Conservation (phyloP, 2,888 invertebrate genomes). For the Euproctis similis region DNA sequence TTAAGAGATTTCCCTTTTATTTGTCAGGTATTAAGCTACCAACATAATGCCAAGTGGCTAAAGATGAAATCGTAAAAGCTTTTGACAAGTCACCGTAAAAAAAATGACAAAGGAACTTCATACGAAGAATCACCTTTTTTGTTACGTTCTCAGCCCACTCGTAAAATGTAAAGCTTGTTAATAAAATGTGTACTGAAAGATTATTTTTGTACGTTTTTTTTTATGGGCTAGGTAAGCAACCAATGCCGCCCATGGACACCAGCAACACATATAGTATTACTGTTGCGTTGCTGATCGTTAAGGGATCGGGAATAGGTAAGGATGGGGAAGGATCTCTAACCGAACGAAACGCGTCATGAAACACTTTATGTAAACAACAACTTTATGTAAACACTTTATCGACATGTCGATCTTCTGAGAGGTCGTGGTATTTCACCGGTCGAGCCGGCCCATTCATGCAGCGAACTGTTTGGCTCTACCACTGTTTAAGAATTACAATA, state of each 20-base stretch:
- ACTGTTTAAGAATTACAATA: too few relatives aligned
- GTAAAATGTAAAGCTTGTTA: conserved; percentile 55
- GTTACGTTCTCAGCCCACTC: conserved; percentile 54
- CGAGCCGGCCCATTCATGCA: too few relatives aligned
- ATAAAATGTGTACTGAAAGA: conserved; percentile 55
- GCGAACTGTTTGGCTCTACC: too few relatives aligned
- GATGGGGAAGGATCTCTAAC: too few relatives aligned
- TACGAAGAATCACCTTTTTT: conserved; percentile 63
- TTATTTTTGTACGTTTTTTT: conserved; percentile 35
- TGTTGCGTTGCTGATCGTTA: too few relatives aligned
- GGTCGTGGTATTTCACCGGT: too few relatives aligned
- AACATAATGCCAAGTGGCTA: conserved; percentile 28
- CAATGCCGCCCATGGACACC: too few relatives aligned
- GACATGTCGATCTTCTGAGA: too few relatives aligned
- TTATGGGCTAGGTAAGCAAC: conserved; percentile 27
- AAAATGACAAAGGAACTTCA: conserved; percentile 59
- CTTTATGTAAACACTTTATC: conserved; percentile 37
- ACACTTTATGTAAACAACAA: conserved; percentile 37
- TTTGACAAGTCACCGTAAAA: conserved; percentile 62
- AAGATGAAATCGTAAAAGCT: conserved; percentile 61
- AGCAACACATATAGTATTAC: too few relatives aligned
- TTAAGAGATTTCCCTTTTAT: conserved; percentile 21
- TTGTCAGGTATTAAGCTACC: conserved; percentile 31
- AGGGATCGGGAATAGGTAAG: too few relatives aligned
- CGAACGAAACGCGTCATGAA: too few relatives aligned